Base-by-base conservation (phyloP, 2,113 vertebrate species). In the Hemicordylus capensis region DNA sequence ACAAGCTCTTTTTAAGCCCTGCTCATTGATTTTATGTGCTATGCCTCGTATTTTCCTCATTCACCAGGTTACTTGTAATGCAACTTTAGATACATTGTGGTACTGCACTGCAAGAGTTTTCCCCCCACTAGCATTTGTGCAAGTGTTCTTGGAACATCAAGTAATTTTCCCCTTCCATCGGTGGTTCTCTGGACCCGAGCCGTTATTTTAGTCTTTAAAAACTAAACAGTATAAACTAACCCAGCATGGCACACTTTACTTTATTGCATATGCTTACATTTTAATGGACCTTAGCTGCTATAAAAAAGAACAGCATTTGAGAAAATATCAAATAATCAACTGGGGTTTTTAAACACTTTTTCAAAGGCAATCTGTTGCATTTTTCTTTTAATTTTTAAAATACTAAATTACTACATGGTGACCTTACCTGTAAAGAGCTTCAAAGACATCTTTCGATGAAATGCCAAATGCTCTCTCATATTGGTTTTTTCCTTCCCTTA, bases 351-450 rank as follows among this genome's bases (percentile, higher is more conserved):
- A 26, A 28, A 61, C 22, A 26, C 42, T 59, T 74, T 19, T 9
- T 26, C 39, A 48, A 28, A 54, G 46, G 7, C 20, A 39, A 64
- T 31, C n/a, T 76, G 20, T 26, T 34, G n/a, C 31, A 4, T 2
- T 37, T 24, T 2, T 26, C 10, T 44, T 59, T 73, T 83, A n/a
- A 54, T 15, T 54, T 15, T 54, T 54, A 54, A 54, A 10, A 37
- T 48, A 70, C 46, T 19, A 79, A 59, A 12, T 37, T 54, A 39
- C 51, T 79, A 24, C 42, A 61, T 20, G 34, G 80, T 11, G 72
- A 10, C 0, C 51, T 94, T 93, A 98, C 98, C 98, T 98, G 97
- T 98, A 98, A 89, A 99, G 93, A 79, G 97, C 97, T 2, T 95
- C 90, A 85, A 98, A 99, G 76, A 97, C 95, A 22, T 98, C 96